These are phyloP conservation scores for Drosophila atripex DNA, from an alignment of 2,888 invertebrate genomes.

Conservation along the genomic window DNA sequence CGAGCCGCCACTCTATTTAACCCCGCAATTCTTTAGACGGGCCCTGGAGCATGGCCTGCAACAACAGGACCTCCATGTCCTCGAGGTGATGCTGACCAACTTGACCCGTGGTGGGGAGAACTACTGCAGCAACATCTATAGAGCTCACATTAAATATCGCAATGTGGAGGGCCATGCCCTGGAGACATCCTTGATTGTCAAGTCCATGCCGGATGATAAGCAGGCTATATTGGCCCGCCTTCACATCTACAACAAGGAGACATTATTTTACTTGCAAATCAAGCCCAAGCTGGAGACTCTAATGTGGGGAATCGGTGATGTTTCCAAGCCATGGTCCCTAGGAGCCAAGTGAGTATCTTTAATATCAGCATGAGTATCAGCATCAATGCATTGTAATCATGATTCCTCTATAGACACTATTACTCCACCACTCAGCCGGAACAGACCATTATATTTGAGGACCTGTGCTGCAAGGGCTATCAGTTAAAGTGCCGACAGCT, in stretches of 20 bases:
- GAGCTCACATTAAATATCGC: slow-evolving; percentile 69
- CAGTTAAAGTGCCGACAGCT: slow-evolving; percentile 84
- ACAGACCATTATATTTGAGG: slow-evolving; percentile 81
- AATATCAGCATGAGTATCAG: not conserved
- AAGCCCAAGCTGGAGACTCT: slow-evolving; percentile 84
- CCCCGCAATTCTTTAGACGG: slow-evolving; percentile 73
- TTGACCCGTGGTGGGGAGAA: slow-evolving; percentile 81
- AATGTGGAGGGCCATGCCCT: slow-evolving; percentile 39
- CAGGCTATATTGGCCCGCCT: slow-evolving; percentile 82
- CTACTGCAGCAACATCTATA: slow-evolving; percentile 82
- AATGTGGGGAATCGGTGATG: slow-evolving; percentile 76
- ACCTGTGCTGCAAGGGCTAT: slow-evolving; percentile 84
- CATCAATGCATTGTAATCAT: not conserved
- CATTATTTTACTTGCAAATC: slow-evolving; percentile 83
- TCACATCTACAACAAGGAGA: slow-evolving; percentile 84
- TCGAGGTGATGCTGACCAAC: slow-evolving; percentile 64
- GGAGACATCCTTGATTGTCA: slow-evolving; percentile 71
- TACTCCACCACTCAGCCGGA: slow-evolving; percentile 79
- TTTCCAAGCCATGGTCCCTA: slow-evolving; percentile 75
- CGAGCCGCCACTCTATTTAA: slow-evolving; percentile 61
- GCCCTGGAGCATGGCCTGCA: slow-evolving; percentile 78
- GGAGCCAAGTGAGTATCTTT: slow-evolving; percentile 74
- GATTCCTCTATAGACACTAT: slow-evolving; percentile 64
- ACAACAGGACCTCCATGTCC: slow-evolving; percentile 67
- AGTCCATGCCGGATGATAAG: slow-evolving; percentile 82